Percentiles rank a stretch among this genome's conserved stretches.
Conservation (phyloP, 2,888 invertebrate species). For the Spodoptera picta region DNA sequence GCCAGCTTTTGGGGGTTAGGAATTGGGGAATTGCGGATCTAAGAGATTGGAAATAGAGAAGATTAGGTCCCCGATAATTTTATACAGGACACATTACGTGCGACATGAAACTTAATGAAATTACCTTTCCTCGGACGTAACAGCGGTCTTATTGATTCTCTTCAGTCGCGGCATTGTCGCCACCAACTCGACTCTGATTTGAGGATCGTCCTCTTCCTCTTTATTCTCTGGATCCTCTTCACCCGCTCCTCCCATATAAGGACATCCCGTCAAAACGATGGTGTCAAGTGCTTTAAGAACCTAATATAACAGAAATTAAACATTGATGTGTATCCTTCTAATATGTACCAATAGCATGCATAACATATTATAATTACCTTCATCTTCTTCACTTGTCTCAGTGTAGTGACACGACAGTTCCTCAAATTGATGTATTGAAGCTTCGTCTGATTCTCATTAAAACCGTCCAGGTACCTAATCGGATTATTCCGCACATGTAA, state of each 20-base stretch:
- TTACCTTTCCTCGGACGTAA: conserved; percentile 85
- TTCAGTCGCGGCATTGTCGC: conserved; percentile 86
- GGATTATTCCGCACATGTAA: conserved; percentile 93
- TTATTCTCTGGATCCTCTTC: conserved; percentile 71
- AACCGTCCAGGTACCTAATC: conserved; percentile 86
- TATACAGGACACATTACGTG: no score
- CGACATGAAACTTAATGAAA: no score
- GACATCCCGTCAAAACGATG: conserved; percentile 87
- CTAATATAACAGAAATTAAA: conserved; percentile 45
- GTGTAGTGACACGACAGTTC: conserved; percentile 84
- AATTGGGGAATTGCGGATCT: no score
- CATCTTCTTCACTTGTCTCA: conserved; percentile 88
- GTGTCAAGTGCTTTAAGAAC: conserved; percentile 83
- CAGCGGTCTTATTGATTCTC: conserved; percentile 86
- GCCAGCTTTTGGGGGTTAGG: no score
- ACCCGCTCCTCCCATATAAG: conserved; percentile 85
- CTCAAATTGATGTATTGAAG: conserved; percentile 89
- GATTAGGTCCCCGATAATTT: no score
- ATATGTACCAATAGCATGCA: no score
- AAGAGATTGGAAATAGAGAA: no score
- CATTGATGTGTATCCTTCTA: no score
- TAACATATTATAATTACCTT: conserved; percentile 61
- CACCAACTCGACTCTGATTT: conserved; percentile 81
- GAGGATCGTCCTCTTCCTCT: conserved; percentile 74
- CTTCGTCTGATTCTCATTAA: conserved; percentile 75